Base-by-base conservation (phyloP, 2,797 vertebrate species). In the Enteromius paludinosus region DNA sequence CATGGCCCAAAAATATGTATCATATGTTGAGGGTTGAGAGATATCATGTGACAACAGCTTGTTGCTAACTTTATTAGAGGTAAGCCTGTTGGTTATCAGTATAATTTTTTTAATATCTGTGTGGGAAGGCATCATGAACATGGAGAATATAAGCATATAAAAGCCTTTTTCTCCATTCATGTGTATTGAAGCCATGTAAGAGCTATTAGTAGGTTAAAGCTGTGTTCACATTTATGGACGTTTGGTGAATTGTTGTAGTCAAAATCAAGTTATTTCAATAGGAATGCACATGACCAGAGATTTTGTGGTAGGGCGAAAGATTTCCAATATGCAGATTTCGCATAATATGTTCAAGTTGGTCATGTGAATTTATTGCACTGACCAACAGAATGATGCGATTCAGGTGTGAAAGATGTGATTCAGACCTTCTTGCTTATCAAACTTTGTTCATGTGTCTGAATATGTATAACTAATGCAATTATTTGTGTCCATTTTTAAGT, bases 1-100 rank as follows among this genome's bases (percentile, higher is more conserved):
- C 38, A 81, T 70, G 33, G 9, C 64, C n/a, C 41, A 7, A 62
- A 62, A 80, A 84, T 84, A 62, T 28, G 52, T 61, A 23, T 61
- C 62, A 68, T 75, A 59, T 81, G 62, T 75, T 75, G n/a, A 75
- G 78, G 41, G 28, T 45, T 80, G 38, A 74, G 23, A 59, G 43
- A 33, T 69, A 43, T 76, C 54, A 65, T 54, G 81, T 86, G 52
- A 80, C 76, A 72, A 64, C 23, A 41, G 54, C 20, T 75, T 71
- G 78, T 47, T 80, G 70, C 75, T 79, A 18, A 54, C 38, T 73
- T 83, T 79, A 72, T 79, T 47, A 61, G 30, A 45, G 78, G 66
- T 33, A 10, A 78, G 45, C 35, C 68, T 73, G 66, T 47, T 66
- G n/a, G 43, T 78, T 59, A 43, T 80, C 64, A 76, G 33, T 35